Percentiles rank a stretch among this genome's conserved stretches.
These are phyloP conservation scores for Beaufortia kweichowensis DNA, from an alignment of 2,113 vertebrate genomes.

Conservation along the genomic window DNA sequence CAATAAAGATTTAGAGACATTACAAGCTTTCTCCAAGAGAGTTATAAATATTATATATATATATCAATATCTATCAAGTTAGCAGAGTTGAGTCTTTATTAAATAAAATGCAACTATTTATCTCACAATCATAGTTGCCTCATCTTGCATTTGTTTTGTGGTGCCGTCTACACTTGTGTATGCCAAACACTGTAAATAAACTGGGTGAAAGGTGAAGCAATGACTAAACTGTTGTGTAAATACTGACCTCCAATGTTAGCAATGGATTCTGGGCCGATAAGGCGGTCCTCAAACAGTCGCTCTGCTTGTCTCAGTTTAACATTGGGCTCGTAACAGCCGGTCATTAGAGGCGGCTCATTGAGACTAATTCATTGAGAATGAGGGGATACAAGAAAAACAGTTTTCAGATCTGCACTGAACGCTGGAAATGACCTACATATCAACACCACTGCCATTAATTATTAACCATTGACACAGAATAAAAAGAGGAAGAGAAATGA, in stretches of 20 bases:
- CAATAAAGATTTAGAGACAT: neutral
- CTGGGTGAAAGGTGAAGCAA: constrained; percentile 19
- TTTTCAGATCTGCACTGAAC: neutral
- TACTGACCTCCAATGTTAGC: constrained; percentile 85
- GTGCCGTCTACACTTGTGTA: neutral
- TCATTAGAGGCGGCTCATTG: constrained; percentile 85
- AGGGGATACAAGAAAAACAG: neutral
- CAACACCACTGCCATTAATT: constrained; percentile 38
- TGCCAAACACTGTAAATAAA: neutral
- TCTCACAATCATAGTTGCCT: neutral
- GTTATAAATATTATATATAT: neutral
- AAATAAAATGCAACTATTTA: neutral
- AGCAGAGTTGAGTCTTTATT: neutral
- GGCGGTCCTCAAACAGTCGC: constrained; percentile 84
- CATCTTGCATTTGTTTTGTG: constrained; percentile 32
- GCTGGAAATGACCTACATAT: constrained; percentile 11
- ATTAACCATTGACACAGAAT: constrained; percentile 22
- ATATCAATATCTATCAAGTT: too few species aligned
- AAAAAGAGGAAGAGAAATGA: constrained; percentile 35
- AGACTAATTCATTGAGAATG: constrained; percentile 70
- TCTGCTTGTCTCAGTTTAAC: constrained; percentile 81
- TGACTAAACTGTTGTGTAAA: neutral
- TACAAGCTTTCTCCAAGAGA: too few species aligned
- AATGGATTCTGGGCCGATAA: constrained; percentile 90
- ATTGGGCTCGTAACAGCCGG: constrained; percentile 85